Conservation (phyloP, 2,113 vertebrate species). For the Myodes glareolus region DNA sequence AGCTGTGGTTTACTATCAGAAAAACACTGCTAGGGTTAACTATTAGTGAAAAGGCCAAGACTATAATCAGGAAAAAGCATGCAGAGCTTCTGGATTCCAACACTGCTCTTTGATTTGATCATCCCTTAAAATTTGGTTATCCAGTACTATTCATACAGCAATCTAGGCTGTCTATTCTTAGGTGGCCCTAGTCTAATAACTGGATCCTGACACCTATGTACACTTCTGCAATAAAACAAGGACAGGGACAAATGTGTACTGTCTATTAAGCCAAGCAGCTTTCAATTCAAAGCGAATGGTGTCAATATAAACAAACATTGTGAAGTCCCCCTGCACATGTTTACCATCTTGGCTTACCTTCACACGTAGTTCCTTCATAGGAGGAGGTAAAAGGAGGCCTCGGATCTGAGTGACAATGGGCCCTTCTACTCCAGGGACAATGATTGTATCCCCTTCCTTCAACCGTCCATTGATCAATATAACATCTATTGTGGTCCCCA, state of each 20-base stretch:
- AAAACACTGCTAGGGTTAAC: not conserved
- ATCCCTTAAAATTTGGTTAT: not conserved
- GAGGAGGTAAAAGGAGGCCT: slow-evolving; percentile 95
- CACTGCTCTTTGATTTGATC: not conserved
- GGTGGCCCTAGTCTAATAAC: not conserved
- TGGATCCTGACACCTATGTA: not conserved
- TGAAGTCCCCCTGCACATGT: accelerated
- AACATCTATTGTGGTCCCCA: slow-evolving; percentile 99
- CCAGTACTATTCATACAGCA: not conserved
- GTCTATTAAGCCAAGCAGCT: not conserved
- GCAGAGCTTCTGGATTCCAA: not conserved
- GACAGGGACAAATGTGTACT: accelerated
- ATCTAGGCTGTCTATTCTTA: not conserved
- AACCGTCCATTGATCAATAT: slow-evolving; percentile 96
- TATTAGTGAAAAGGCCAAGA: too few relatives aligned
- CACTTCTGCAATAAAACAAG: not conserved
- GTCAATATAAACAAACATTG: not conserved
- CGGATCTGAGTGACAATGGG: slow-evolving; percentile 98
- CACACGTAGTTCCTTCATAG: slow-evolving; percentile 96
- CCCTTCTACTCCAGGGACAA: slow-evolving; percentile 97
- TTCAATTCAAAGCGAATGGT: not conserved
- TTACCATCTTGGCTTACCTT: slow-evolving; percentile 87
- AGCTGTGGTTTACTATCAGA: not conserved
- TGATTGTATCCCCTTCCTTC: slow-evolving; percentile 96
- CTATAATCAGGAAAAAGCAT: not conserved